phyloP scores from a whole-genome alignment of 2,888 invertebrate species.

The Andrena minutula region DNA sequence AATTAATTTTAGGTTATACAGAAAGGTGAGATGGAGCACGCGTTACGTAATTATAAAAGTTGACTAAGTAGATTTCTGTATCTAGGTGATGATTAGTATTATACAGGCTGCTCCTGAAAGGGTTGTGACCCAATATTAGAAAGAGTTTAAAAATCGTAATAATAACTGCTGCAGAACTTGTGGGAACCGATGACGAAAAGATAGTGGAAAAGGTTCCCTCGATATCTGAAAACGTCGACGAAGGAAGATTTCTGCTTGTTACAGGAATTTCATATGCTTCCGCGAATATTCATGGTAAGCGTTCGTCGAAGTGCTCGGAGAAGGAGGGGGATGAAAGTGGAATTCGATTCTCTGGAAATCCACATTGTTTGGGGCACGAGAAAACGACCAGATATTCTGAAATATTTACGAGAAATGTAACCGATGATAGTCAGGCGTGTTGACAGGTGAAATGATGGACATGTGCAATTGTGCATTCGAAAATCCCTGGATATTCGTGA shows the following conservation, averaged over 20 bases:
- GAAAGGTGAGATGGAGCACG: too few species aligned
- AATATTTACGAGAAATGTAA: not conserved
- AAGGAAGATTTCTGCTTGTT: not conserved
- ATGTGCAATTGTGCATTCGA: not conserved
- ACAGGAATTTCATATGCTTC: not conserved
- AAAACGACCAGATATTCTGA: not conserved
- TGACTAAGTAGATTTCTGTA: too few species aligned
- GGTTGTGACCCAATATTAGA: not conserved
- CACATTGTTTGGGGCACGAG: not conserved
- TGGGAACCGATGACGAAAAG: not conserved
- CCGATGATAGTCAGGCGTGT: not conserved
- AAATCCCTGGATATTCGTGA: not conserved
- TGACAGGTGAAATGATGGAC: not conserved
- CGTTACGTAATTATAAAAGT: too few species aligned
- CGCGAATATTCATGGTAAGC: constrained; percentile 7
- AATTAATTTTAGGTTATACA: too few species aligned
- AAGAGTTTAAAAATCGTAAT: not conserved
- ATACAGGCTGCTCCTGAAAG: too few species aligned
- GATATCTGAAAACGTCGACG: not conserved
- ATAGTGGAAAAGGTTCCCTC: not conserved
- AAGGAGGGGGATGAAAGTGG: not conserved
- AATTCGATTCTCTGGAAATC: not conserved
- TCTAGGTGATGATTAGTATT: too few species aligned
- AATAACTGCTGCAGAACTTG: constrained; percentile 12
- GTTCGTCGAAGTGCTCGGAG: not conserved